Conservation (phyloP, 2,888 invertebrate genomes). For the Fabriciana adippe region DNA sequence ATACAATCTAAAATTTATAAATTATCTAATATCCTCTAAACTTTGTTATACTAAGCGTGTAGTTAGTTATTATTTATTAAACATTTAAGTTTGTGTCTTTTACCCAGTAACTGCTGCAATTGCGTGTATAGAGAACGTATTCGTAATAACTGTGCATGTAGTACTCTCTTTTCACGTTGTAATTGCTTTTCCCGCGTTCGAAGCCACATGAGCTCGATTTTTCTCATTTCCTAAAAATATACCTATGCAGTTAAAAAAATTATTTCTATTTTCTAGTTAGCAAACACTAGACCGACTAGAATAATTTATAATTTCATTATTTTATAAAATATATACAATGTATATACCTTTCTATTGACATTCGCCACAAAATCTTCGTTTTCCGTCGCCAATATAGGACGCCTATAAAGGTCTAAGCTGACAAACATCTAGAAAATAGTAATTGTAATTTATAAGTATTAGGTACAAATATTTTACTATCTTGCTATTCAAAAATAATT, state of each 20-base stretch:
- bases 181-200: conserved; percentile 59
- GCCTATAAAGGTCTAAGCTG: conserved; percentile 70
- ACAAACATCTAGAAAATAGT: conserved; percentile 67
- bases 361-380: conserved; percentile 83
- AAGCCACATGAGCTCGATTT: conserved; percentile 64
- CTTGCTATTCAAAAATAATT: not conserved
- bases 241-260: conserved; percentile 3
- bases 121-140: conserved; percentile 61
- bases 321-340: not conserved
- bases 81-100: not conserved
- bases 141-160: conserved; percentile 65
- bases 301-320: too few relatives aligned
- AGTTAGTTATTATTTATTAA: too few relatives aligned
- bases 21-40: too few relatives aligned
- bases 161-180: conserved; percentile 57
- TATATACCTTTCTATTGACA: conserved; percentile 77
- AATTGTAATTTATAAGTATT: not conserved
- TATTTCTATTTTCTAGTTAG: not conserved
- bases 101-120: conserved; percentile 61
- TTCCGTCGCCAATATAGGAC: conserved; percentile 74
- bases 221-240: conserved; percentile 66
- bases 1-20: conserved; percentile 54
- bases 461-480: not conserved
- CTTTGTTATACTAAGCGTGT: too few relatives aligned
- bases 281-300: too few relatives aligned